phyloP scores from a whole-genome alignment of 2,888 invertebrate genomes.

The Pharmacophagus antenor region DNA sequence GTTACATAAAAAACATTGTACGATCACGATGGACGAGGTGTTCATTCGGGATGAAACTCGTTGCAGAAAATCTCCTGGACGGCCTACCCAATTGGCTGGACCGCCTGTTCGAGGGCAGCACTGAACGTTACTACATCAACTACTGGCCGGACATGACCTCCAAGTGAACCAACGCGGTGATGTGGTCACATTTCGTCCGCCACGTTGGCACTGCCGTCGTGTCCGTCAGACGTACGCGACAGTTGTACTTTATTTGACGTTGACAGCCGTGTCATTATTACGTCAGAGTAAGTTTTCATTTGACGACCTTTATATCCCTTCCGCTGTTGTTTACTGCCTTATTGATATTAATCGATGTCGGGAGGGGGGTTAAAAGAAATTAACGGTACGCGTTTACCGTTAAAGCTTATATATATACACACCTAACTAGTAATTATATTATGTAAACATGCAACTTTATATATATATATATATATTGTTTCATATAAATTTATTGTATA shows the following conservation, averaged over 20 bases:
- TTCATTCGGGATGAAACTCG: too few species aligned
- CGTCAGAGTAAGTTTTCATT: conserved; percentile 2
- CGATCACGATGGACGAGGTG: too few species aligned
- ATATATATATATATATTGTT: not conserved
- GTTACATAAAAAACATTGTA: too few species aligned
- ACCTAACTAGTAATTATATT: not conserved
- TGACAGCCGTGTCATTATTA: not conserved
- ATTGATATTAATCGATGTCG: not conserved
- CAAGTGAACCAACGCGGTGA: conserved; percentile 77
- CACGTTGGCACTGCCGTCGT: not conserved
- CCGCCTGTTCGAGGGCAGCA: conserved; percentile 96
- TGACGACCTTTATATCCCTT: not conserved
- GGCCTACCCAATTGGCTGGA: conserved; percentile 98
- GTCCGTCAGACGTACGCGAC: not conserved
- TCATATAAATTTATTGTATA: not conserved
- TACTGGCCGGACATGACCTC: conserved; percentile 99
- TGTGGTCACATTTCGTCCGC: not conserved
- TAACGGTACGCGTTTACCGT: not conserved
- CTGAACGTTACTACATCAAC: conserved; percentile 96
- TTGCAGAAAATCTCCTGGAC: conserved; percentile 89
- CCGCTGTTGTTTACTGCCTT: not conserved
- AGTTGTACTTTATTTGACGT: conserved; percentile 8
- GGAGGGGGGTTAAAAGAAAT: not conserved
- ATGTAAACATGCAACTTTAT: not conserved
- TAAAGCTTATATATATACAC: not conserved